Conservation (phyloP, 2,113 vertebrate genomes). For the Pseudonaja textilis region DNA sequence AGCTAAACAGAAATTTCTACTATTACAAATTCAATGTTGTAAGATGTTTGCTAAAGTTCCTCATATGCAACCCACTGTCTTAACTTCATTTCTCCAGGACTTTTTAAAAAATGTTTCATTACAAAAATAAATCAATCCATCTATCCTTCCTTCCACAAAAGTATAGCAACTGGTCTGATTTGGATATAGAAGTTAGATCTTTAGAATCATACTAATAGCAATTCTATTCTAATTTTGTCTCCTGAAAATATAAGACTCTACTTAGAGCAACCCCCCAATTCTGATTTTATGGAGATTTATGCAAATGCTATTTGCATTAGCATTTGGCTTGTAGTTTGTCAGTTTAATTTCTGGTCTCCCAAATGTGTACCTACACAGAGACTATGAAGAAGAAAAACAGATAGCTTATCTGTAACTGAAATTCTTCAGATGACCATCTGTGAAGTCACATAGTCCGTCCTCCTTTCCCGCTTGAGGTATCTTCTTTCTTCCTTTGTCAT, state of each 20-base stretch:
- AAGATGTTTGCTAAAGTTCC: too few species aligned
- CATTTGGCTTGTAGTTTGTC: not conserved
- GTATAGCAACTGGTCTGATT: not conserved
- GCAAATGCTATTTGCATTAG: not conserved
- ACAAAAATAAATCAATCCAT: not conserved
- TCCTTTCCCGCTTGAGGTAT: slow-evolving; percentile 2
- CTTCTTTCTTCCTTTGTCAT: slow-evolving; percentile 6
- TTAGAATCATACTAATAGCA: not conserved
- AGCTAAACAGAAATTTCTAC: not conserved
- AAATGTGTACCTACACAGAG: not conserved
- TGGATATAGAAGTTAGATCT: not conserved
- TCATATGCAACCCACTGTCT: not conserved
- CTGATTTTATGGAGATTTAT: not conserved
- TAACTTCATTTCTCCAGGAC: not conserved
- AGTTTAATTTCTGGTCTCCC: not conserved
- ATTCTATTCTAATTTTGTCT: not conserved
- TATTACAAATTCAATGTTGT: not conserved
- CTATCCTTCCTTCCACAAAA: not conserved
- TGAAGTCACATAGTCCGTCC: not conserved
- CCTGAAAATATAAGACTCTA: not conserved
- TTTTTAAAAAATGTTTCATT: not conserved
- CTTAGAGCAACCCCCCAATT: not conserved
- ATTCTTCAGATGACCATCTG: slow-evolving; percentile 7
- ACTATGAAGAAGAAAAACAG: not conserved
- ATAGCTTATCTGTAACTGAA: not conserved